Evolutionary conservation across 2,888 invertebrate genomes (phyloP).

Genomic region (Endotricha flammealis): DNA sequence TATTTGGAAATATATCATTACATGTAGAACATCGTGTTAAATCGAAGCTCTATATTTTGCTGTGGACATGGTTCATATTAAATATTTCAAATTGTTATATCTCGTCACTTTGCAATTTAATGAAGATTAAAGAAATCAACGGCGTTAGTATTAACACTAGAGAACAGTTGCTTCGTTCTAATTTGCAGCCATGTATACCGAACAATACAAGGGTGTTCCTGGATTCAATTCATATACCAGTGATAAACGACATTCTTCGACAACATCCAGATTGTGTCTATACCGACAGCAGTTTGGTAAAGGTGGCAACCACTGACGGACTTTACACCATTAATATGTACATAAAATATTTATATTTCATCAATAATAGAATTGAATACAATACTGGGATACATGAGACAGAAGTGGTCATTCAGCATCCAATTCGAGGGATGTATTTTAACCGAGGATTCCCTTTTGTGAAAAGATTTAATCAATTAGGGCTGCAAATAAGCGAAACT

Average conservation of each 20-base stretch:
- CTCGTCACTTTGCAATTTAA: not conserved
- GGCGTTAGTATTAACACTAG: not conserved
- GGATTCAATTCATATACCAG: not conserved
- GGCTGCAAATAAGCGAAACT: not conserved
- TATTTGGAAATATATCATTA: not conserved
- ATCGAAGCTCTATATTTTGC: not conserved
- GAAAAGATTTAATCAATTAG: not conserved
- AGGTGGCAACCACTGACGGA: not conserved
- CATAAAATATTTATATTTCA: not conserved
- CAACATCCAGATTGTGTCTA: not conserved
- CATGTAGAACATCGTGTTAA: not conserved
- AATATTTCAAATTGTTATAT: not conserved
- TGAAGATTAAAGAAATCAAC: not conserved
- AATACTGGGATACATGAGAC: not conserved
- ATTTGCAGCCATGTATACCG: not conserved
- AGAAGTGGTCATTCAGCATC: not conserved
- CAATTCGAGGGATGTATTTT: not conserved
- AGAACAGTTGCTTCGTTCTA: not conserved
- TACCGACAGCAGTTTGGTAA: not conserved
- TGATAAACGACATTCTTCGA: not conserved
- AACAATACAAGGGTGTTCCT: not conserved
- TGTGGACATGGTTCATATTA: not conserved
- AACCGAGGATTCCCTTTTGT: not conserved
- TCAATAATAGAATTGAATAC: not conserved
- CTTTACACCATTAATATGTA: not conserved